Percentiles rank a stretch among this genome's conserved stretches.
Evolutionary conservation across 1,140 invertebrate genomes (phyloP).

Genomic region (Andricus grossulariae): DNA sequence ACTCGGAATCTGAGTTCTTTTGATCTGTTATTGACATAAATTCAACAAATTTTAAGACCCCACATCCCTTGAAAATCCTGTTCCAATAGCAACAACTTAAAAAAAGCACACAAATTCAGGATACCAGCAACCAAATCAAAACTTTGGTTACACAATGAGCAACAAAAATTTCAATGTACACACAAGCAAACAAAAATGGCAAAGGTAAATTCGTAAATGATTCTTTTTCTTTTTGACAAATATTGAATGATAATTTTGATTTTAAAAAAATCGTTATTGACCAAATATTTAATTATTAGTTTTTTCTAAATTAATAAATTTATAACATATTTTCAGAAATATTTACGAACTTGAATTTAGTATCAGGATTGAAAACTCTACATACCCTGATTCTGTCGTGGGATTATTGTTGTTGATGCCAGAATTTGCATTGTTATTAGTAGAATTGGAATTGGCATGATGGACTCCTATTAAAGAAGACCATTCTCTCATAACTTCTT

Average conservation of each 20-base stretch:
- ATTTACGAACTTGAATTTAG: slow-evolving; percentile 7
- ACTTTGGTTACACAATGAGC: background rate
- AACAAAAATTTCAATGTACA: background rate
- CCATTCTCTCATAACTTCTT: slow-evolving; percentile 78
- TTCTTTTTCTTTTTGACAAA: background rate
- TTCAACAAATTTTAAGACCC: background rate
- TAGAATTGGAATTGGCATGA: slow-evolving; percentile 64
- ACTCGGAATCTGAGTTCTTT: no score
- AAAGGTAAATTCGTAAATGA: background rate
- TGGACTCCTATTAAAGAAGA: slow-evolving; percentile 74
- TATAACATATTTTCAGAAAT: background rate
- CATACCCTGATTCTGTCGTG: slow-evolving; percentile 70
- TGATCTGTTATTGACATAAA: no score
- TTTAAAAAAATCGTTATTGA: background rate
- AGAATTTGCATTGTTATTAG: slow-evolving; percentile 66
- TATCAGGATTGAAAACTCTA: slow-evolving; percentile 47
- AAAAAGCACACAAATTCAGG: background rate
- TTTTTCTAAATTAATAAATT: background rate
- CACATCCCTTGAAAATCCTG: no score
- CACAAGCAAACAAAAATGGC: slow-evolving; percentile 11
- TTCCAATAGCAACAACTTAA: background rate
- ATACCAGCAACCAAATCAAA: background rate
- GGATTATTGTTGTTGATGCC: slow-evolving; percentile 69
- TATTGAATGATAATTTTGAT: background rate
- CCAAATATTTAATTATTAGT: background rate